Evolutionary conservation across 2,888 invertebrate species (phyloP), one percentile per base, ranked within the genome.

Genomic region (Caenorhabditis sp.): DNA sequence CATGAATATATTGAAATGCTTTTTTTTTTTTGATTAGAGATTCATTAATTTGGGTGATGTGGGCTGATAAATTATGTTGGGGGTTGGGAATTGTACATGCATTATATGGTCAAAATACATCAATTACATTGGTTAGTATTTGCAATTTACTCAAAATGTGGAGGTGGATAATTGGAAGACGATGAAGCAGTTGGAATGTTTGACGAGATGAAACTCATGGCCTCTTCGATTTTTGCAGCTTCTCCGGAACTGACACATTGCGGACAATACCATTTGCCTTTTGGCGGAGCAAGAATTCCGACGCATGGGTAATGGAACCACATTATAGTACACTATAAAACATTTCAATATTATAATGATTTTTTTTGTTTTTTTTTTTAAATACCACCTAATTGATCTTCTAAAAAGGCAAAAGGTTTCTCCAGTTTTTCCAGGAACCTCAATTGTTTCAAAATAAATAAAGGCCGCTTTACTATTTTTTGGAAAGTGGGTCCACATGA

Each of bases 241-340:
- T 10, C 43, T 43, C 43, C 43, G 2, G 43, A 43, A 10, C 43
- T 66, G 27, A 49, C 53, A 53, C 97, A 99, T 87, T 95, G 94
- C 0, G 97, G 96, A 89, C 97, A 99, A 89, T 94, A 97, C 97
- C 97, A 99, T 89, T 97, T 97, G 65, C 97, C 97, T 89, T 96
- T 95, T 0, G 97, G 97, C 54, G 97, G 94, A 66, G 95, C 94
- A 0, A 94, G 93, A 81, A 99, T 94, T 60, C 94, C 95, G 58
- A 99, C 97, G 89, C 97, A 99, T 5, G 94, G 94, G 90, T 97
- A 97, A 90, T 99, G 97, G 90, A 97, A 99, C 97, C 97, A 99
- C 89, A 97, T 97, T n/a, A 88, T 94, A 95, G 0, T 95, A 89
- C 97, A 99, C 93, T 94, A 91, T 70, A 91, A 90, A 51, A 23